Evolutionary conservation across 2,113 vertebrate genomes (phyloP).

Genomic region (Myxocyprinus asiaticus): DNA sequence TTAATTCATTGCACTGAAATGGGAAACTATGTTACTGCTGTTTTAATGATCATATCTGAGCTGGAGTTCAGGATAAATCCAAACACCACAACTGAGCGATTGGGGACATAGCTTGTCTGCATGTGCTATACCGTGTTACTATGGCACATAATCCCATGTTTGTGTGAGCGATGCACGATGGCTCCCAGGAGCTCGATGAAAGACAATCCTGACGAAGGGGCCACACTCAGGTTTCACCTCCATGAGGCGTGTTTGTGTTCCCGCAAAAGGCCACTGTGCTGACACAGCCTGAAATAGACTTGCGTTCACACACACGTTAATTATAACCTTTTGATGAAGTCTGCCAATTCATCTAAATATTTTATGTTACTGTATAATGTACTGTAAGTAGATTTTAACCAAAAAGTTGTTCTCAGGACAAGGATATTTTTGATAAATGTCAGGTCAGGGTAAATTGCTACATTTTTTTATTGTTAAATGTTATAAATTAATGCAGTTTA

Average conservation of each 20-base stretch:
- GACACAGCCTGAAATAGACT: conserved; percentile 35
- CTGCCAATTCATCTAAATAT: conserved; percentile 21
- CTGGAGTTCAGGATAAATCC: conserved; percentile 5
- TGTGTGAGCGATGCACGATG: not conserved
- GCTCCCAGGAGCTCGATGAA: conserved; percentile 46
- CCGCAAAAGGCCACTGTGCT: conserved; percentile 44
- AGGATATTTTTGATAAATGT: too few relatives aligned
- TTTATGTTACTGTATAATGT: not conserved
- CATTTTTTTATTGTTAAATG: too few relatives aligned
- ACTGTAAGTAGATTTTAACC: too few relatives aligned
- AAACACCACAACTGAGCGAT: not conserved
- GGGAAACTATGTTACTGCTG: conserved; percentile 19
- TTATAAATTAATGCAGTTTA: too few relatives aligned
- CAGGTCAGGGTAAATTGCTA: too few relatives aligned
- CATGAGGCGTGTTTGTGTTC: conserved; percentile 33
- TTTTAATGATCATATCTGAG: conserved; percentile 33
- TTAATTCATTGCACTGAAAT: conserved; percentile 19
- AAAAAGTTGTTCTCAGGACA: too few relatives aligned
- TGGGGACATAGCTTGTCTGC: conserved; percentile 7
- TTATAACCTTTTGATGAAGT: conserved; percentile 20
- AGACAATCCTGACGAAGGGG: conserved; percentile 38
- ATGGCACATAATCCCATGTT: conserved; percentile 63
- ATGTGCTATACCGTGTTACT: conserved; percentile 53
- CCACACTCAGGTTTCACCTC: conserved; percentile 47
- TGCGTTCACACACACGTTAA: conserved; percentile 10